Evolutionary conservation across 2,113 vertebrate species (phyloP).

Genomic region (Vireo altiloquus): DNA sequence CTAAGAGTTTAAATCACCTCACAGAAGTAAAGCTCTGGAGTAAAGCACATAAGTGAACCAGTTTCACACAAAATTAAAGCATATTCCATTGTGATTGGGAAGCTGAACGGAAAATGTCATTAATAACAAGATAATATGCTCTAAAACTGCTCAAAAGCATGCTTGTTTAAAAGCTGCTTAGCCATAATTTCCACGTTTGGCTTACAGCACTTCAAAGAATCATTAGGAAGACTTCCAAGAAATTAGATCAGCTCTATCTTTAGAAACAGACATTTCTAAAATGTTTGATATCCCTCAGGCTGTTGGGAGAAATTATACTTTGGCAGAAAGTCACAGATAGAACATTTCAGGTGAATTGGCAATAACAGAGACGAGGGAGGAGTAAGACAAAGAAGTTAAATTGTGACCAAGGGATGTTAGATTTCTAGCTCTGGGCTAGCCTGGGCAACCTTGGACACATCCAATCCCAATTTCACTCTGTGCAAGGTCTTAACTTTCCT

Average conservation of each 20-base stretch:
- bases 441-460: not conserved
- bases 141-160: constrained; percentile 8
- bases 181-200: constrained; percentile 19
- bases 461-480: not conserved
- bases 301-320: not conserved
- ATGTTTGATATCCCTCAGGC: constrained; percentile 12
- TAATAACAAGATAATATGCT: constrained; percentile 13
- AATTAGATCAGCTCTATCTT: constrained; percentile 50
- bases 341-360: constrained; percentile 34
- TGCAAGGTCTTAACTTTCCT: not conserved
- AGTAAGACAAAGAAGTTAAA: not conserved
- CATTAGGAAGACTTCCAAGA: constrained; percentile 42
- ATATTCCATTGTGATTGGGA: not conserved
- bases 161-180: constrained; percentile 43
- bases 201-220: constrained; percentile 24
- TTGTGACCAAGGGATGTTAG: not conserved
- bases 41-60: not conserved
- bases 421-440: not conserved
- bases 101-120: not conserved
- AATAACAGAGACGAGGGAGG: not conserved
- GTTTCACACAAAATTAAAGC: not conserved
- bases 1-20: not conserved
- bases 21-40: not conserved
- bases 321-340: not conserved
- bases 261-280: constrained; percentile 30